Evolutionary conservation across 2,113 vertebrate species (phyloP), one percentile per base, ranked within the genome.

Genomic region (Nothoprocta pentlandii): DNA sequence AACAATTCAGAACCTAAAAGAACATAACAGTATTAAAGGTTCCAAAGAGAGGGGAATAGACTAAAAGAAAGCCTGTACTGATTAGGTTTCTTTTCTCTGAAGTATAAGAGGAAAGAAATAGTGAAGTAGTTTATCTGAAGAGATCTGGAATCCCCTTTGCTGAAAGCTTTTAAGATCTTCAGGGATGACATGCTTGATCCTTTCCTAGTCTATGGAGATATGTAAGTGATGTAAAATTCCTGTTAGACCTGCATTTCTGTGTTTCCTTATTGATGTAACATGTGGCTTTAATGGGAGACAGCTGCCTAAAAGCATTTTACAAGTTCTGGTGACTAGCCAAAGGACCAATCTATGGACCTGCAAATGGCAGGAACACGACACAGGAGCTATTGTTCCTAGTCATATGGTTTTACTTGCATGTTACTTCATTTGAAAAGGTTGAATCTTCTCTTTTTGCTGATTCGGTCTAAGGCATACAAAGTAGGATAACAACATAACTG

Each of bases 211-310:
- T 85, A 28, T 25, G 17, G 59, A 86, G 80, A 74, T 75, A 94
- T 91, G 66, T 79, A 77, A 71, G 25, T 3, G 5, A 66, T 87
- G 44, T 75, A 86, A 93, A 95, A 94, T 41, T 63, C 28, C 32
- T 58, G 41, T 85, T 41, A 80, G 82, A 59, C 79, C 78, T 73
- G 66, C 70, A 87, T 53, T 79, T 93, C 86, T 36, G 21, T 79
- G 77, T 34, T 76, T 96, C 62, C 66, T 84, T 90, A 87, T 19
- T 95, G 86, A 92, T 93, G 78, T 53, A 95, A 89, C 96, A 96
- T 95, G 91, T 95, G 95, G 89, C 80, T 87, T 92, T 96, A 96
- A 96, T 96, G 74, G 80, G 80, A 95, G 44, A 53, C 96, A 96
- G 91, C 77, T 96, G 96, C 91, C 63, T 95, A 82, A 96, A 95